phyloP scores from a whole-genome alignment of 1,140 invertebrate genomes.

The Drosophila auraria region DNA sequence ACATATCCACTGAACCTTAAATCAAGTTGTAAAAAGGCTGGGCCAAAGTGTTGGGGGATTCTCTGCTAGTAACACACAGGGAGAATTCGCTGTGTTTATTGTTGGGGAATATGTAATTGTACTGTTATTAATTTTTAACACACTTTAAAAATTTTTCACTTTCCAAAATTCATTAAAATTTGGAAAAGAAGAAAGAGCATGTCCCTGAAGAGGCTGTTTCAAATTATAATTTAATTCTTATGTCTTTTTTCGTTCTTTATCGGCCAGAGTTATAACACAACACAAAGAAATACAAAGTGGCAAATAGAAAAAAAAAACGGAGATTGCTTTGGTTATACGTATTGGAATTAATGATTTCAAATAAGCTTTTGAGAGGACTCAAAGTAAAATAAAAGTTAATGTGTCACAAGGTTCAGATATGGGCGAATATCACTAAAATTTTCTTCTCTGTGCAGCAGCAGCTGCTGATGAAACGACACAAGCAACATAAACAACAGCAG shows the following conservation, averaged over 20 bases:
- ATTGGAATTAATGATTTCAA: too few relatives aligned
- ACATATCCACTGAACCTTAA: conserved; percentile 81
- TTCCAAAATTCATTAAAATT: not conserved
- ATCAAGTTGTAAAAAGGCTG: conserved; percentile 79
- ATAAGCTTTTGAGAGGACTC: too few relatives aligned
- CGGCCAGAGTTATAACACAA: not conserved
- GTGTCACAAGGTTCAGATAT: not conserved
- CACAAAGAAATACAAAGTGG: not conserved
- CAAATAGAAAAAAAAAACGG: not conserved
- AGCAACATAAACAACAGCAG: conserved; percentile 61
- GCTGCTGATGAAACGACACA: conserved; percentile 75
- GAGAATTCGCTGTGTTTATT: not conserved
- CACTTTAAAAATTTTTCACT: too few relatives aligned
- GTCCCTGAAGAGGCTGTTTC: too few relatives aligned
- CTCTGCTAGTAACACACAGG: conserved; percentile 10
- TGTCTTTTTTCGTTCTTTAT: not conserved
- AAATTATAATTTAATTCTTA: too few relatives aligned
- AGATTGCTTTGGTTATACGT: too few relatives aligned
- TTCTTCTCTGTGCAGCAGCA: conserved; percentile 45
- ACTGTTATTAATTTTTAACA: not conserved
- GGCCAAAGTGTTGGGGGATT: conserved; percentile 59
- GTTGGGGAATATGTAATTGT: not conserved
- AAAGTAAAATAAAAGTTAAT: too few relatives aligned
- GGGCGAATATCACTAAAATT: not conserved
- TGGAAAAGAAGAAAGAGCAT: not conserved